phyloP scores from a whole-genome alignment of 2,797 vertebrate genomes.

The Chrysocyon brachyurus region DNA sequence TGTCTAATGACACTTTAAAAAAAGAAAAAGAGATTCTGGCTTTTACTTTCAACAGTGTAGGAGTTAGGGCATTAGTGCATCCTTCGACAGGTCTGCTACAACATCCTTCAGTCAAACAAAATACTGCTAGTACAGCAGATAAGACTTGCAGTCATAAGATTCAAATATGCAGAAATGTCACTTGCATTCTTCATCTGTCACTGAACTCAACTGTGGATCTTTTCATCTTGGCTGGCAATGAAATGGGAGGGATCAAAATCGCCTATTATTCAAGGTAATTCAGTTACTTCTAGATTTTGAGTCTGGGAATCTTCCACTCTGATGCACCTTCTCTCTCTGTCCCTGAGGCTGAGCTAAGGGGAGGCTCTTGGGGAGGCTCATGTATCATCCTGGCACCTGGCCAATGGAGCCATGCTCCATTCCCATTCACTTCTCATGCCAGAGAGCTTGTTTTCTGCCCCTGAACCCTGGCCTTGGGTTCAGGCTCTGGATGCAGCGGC shows the following conservation, averaged over 20 bases:
- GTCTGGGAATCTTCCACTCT: background rate
- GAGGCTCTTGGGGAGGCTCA: background rate
- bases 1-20: background rate
- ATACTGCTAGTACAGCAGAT: background rate
- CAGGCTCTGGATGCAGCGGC: background rate
- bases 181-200: background rate
- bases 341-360: background rate
- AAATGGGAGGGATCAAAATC: background rate
- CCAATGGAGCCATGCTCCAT: background rate
- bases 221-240: background rate
- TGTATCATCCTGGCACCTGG: background rate
- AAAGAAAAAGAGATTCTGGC: background rate
- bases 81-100: background rate
- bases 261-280: background rate
- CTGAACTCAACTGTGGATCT: background rate
- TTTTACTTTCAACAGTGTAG: background rate
- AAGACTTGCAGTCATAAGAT: background rate
- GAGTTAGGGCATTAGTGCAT: background rate
- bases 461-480: background rate
- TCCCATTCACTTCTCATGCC: background rate
- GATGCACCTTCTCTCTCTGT: background rate
- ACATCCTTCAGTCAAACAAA: background rate
- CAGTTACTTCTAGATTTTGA: background rate
- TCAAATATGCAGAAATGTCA: background rate
- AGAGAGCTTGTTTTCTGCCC: background rate